These are phyloP conservation scores for Odocoileus hemionus DNA, from an alignment of 2,113 vertebrate species.

Conservation along the genomic window DNA sequence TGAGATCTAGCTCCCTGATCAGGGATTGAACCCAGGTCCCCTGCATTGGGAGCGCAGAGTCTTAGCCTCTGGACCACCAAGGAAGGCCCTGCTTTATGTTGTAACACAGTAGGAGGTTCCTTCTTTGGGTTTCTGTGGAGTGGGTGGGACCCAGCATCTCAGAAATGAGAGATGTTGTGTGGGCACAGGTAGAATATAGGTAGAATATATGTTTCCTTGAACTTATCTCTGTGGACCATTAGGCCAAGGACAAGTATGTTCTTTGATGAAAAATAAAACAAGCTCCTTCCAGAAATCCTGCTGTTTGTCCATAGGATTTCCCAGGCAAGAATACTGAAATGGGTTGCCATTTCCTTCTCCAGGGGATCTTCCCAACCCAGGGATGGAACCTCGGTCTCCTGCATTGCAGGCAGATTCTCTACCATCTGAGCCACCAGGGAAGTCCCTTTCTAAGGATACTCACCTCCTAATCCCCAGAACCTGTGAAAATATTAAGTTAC, in stretches of 20 bases:
- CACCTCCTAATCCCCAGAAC: neutral
- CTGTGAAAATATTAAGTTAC: neutral
- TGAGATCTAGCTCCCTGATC: neutral
- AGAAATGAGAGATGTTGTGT: neutral
- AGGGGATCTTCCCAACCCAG: neutral
- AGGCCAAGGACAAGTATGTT: neutral
- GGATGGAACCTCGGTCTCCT: neutral
- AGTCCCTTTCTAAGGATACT: neutral
- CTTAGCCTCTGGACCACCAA: neutral
- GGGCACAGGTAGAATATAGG: neutral
- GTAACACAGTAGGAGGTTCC: neutral
- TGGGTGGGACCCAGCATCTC: neutral
- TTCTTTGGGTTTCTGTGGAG: neutral
- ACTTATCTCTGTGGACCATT: neutral
- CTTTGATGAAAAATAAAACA: neutral
- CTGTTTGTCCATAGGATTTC: neutral
- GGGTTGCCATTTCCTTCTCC: neutral
- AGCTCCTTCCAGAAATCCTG: neutral
- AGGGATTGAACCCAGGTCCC: neutral
- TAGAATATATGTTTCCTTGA: neutral
- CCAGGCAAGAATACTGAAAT: neutral
- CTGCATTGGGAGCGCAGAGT: neutral
- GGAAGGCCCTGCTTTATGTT: neutral
- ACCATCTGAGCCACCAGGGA: neutral
- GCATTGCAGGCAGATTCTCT: neutral